A percentile compares a stretch with the other conserved stretches of the same genome.
These are phyloP conservation scores for Anolis sagrei DNA, from an alignment of 2,113 vertebrate species.

Conservation along the genomic window DNA sequence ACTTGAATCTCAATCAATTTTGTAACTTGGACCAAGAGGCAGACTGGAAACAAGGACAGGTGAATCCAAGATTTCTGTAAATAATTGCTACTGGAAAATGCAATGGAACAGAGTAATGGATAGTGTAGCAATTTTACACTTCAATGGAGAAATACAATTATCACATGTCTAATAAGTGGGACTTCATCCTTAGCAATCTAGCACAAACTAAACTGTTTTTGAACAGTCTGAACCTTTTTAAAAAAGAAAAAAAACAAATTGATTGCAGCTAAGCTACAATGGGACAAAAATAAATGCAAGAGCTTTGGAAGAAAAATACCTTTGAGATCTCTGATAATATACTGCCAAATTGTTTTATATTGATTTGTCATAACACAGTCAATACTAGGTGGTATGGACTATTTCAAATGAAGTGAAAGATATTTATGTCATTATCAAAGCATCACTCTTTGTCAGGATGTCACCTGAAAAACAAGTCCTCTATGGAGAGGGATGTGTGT, in stretches of 20 bases:
- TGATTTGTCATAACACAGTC: conserved; percentile 16
- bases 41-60: neutral
- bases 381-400: conserved; percentile 21
- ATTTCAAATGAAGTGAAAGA: conserved; percentile 46
- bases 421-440: conserved; percentile 32
- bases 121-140: neutral
- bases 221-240: neutral
- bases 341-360: conserved; percentile 40
- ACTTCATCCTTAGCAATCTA: neutral
- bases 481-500: neutral
- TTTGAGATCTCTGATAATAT: conserved; percentile 39
- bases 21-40: neutral
- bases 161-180: neutral
- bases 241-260: neutral
- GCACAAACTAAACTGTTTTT: neutral
- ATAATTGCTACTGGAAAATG: neutral
- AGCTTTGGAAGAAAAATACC: conserved; percentile 30
- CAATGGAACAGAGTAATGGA: neutral
- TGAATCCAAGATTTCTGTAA: neutral
- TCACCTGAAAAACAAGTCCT: conserved; percentile 15
- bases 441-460: conserved; percentile 17
- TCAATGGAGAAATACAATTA: neutral
- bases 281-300: neutral
- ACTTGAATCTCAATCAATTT: too few species aligned
- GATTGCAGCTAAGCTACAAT: neutral